phyloP scores from a whole-genome alignment of 1,140 invertebrate species.

The Drosophila truncata region DNA sequence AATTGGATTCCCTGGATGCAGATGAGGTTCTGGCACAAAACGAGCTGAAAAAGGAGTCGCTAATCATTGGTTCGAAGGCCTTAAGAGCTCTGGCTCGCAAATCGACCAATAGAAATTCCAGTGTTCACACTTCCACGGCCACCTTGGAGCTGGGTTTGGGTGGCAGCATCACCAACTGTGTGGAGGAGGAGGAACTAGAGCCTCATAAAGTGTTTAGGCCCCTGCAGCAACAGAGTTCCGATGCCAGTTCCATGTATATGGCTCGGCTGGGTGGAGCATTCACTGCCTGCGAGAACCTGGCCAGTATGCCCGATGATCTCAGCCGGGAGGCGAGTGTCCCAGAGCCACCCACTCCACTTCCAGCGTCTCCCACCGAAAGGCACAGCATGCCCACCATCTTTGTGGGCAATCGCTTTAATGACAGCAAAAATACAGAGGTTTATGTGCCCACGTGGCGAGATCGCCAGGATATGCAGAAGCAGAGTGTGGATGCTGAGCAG shows the following conservation, averaged over 20 bases:
- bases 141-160: constrained; percentile 81
- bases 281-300: constrained; percentile 89
- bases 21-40: constrained; percentile 51
- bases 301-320: constrained; percentile 87
- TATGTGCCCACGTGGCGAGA: constrained; percentile 86
- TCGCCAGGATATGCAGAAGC: constrained; percentile 75
- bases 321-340: constrained; percentile 18
- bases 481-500: constrained; percentile 63
- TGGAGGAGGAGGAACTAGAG: constrained; percentile 49
- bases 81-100: constrained; percentile 72
- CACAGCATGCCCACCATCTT: constrained; percentile 86
- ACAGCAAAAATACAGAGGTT: constrained; percentile 86
- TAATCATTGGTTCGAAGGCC: constrained; percentile 75
- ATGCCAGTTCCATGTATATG: constrained; percentile 87
- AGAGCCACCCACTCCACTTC: not conserved
- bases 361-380: constrained; percentile 69
- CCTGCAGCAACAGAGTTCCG: constrained; percentile 86
- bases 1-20: constrained; percentile 62
- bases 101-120: constrained; percentile 74
- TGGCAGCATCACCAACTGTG: constrained; percentile 61
- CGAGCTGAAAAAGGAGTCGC: constrained; percentile 75
- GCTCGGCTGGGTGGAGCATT: constrained; percentile 86
- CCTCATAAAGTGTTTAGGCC: not conserved
- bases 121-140: constrained; percentile 86
- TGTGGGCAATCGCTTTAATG: constrained; percentile 87